Percentiles rank a stretch among this genome's conserved stretches.
Evolutionary conservation across 1,140 invertebrate genomes (phyloP).

Genomic region (Nephila pilipes): DNA sequence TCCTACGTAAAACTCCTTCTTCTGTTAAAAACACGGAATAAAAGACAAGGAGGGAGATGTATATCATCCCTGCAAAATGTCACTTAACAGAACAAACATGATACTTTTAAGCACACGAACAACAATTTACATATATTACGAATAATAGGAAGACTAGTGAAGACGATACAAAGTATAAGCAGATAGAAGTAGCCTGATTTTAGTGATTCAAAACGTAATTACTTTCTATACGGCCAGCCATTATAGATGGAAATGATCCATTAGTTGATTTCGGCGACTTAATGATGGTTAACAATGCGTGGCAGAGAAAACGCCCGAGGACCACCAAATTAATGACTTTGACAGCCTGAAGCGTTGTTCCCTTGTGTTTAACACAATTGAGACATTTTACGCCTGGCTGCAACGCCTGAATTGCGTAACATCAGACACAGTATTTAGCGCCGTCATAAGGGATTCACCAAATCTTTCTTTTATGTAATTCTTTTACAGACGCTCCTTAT

Average conservation of each 20-base stretch:
- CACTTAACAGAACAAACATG: background rate
- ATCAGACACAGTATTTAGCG: background rate
- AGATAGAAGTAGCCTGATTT: background rate
- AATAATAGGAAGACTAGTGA: background rate
- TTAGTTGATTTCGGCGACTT: slow-evolving; percentile 43
- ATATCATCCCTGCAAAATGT: background rate
- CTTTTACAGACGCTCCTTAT: background rate
- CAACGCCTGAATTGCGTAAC: slow-evolving; percentile 30
- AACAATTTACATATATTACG: slow-evolving; percentile 3
- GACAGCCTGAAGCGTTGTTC: slow-evolving; percentile 8
- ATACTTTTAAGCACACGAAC: background rate
- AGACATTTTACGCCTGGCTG: slow-evolving; percentile 21
- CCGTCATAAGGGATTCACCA: background rate
- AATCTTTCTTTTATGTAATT: background rate
- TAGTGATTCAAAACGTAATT: slow-evolving; percentile 12
- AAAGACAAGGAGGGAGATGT: background rate
- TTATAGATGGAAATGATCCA: slow-evolving; percentile 22
- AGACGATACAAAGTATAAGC: slow-evolving; percentile 31
- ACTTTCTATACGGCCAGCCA: slow-evolving; percentile 12
- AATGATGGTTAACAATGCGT: slow-evolving; percentile 36
- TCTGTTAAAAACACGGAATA: background rate
- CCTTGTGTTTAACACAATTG: slow-evolving; percentile 35
- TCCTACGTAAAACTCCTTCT: background rate
- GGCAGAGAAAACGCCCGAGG: slow-evolving; percentile 26
- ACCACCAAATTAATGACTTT: slow-evolving; percentile 19